Percentiles rank a stretch among this genome's conserved stretches.
phyloP scores from a whole-genome alignment of 2,113 vertebrate genomes.

The Oxyruncus cristatus region DNA sequence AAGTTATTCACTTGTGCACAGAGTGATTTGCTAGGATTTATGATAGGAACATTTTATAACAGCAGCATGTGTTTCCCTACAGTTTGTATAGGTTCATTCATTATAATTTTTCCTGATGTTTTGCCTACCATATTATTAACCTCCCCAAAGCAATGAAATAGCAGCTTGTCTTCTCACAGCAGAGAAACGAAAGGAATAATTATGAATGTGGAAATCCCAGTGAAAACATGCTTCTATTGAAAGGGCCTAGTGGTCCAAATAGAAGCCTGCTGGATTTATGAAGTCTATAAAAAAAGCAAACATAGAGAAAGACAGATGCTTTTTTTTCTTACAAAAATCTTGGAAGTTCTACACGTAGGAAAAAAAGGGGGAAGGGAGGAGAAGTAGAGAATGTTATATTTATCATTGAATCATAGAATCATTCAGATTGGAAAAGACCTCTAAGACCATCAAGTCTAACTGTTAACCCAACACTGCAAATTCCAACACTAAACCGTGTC shows the following conservation, averaged over 20 bases:
- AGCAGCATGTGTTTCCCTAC: slow-evolving; percentile 76
- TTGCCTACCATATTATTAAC: slow-evolving; percentile 86
- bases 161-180: slow-evolving; percentile 78
- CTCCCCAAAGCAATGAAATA: slow-evolving; percentile 82
- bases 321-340: slow-evolving; percentile 67
- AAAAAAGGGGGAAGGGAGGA: not conserved
- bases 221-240: slow-evolving; percentile 81
- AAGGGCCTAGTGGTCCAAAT: slow-evolving; percentile 74
- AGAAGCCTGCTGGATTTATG: slow-evolving; percentile 77
- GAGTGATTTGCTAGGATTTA: slow-evolving; percentile 79
- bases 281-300: slow-evolving; percentile 73
- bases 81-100: slow-evolving; percentile 85
- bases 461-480: not conserved
- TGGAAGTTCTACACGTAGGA: slow-evolving; percentile 48
- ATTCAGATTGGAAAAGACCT: not conserved
- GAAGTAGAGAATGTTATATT: slow-evolving; percentile 51
- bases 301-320: slow-evolving; percentile 72
- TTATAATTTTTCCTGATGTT: slow-evolving; percentile 86
- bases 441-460: not conserved
- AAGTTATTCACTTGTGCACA: slow-evolving; percentile 80
- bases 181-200: slow-evolving; percentile 81
- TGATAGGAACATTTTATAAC: slow-evolving; percentile 80
- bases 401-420: not conserved
- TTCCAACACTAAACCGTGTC: not conserved
- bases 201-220: slow-evolving; percentile 84